phyloP scores from a whole-genome alignment of 2,797 vertebrate genomes.

The Pangasius mekongensis region DNA sequence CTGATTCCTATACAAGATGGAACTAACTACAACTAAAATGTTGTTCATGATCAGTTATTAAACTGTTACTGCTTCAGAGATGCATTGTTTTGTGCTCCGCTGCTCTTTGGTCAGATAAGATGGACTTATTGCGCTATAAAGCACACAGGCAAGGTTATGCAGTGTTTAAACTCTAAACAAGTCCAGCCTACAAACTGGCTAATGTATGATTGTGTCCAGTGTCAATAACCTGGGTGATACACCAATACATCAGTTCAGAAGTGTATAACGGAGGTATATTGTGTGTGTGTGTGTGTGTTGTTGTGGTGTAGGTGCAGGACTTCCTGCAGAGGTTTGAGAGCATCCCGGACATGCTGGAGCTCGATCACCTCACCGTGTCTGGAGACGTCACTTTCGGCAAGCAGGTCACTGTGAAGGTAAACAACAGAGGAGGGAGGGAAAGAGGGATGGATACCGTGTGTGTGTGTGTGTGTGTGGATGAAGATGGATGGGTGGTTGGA shows the following conservation, averaged over 20 bases:
- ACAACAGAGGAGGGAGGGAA: not conserved
- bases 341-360: slow-evolving; percentile 89
- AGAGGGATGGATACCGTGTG: too few relatives aligned
- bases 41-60: too few relatives aligned
- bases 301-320: slow-evolving; percentile 80
- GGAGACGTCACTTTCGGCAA: slow-evolving; percentile 92
- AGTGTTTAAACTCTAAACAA: slow-evolving; percentile 1
- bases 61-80: not conserved
- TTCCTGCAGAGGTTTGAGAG: slow-evolving; percentile 86
- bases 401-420: slow-evolving; percentile 85
- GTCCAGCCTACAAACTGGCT: not conserved
- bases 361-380: slow-evolving; percentile 89
- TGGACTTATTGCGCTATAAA: slow-evolving; percentile 9
- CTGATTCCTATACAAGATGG: not conserved
- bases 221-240: not conserved
- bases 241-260: not conserved
- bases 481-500: not conserved
- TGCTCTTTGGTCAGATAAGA: slow-evolving; percentile 2
- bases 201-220: not conserved
- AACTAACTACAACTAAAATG: too few relatives aligned
- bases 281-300: not conserved
- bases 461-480: not conserved
- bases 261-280: not conserved
- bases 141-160: not conserved
- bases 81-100: not conserved